Evolutionary conservation across 2,113 vertebrate species (phyloP).

Genomic region (Lutjanus erythropterus): DNA sequence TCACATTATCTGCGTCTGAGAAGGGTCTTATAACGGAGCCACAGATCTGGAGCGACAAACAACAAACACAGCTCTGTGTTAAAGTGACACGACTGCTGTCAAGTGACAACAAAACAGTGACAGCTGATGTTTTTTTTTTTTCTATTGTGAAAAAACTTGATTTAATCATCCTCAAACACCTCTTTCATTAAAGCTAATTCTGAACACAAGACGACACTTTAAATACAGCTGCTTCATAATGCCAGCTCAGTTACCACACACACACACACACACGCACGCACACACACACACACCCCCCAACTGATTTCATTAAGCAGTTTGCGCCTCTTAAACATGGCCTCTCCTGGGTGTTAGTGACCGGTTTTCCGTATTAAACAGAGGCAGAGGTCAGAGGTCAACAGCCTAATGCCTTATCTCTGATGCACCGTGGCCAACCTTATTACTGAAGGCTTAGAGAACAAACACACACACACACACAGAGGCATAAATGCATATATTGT

Average conservation of each 20-base stretch:
- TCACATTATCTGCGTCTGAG: neutral
- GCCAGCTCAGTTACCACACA: slow-evolving; percentile 34
- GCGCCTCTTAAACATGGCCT: slow-evolving; percentile 68
- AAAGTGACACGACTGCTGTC: neutral
- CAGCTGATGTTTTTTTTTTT: slow-evolving; percentile 7
- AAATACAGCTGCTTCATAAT: slow-evolving; percentile 64
- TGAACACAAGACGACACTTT: slow-evolving; percentile 45
- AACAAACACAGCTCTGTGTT: neutral
- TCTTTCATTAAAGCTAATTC: slow-evolving; percentile 45
- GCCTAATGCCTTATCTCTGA: slow-evolving; percentile 82
- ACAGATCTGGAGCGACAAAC: slow-evolving; percentile 1
- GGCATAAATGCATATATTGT: slow-evolving; percentile 68
- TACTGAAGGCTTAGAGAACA: slow-evolving; percentile 75
- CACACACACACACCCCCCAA: slow-evolving; percentile 36
- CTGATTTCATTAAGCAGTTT: slow-evolving; percentile 72
- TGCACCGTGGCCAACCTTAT: slow-evolving; percentile 80
- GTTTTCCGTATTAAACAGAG: slow-evolving; percentile 75
- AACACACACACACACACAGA: slow-evolving; percentile 55
- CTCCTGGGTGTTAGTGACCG: slow-evolving; percentile 74
- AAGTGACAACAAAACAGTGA: slow-evolving; percentile 22
- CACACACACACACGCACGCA: slow-evolving; percentile 29
- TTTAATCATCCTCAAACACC: slow-evolving; percentile 37
- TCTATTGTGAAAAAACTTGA: slow-evolving; percentile 17
- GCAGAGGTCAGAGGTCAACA: slow-evolving; percentile 76
- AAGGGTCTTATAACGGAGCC: neutral